These are phyloP conservation scores for Cherax destructor DNA, from an alignment of 1,140 invertebrate species.

Conservation along the genomic window DNA sequence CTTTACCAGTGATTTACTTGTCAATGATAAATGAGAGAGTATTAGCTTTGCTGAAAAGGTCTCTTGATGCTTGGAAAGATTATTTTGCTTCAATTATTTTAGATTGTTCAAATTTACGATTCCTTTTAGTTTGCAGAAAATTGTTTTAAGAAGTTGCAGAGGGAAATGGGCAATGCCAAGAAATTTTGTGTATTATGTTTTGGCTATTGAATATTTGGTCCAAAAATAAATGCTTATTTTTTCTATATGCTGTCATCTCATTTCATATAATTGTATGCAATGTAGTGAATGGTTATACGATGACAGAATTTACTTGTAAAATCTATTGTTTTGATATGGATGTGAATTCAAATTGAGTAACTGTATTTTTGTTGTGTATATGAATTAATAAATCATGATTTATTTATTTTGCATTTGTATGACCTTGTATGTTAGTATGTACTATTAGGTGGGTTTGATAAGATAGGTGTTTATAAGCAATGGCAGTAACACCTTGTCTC, in stretches of 20 bases:
- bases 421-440: background rate
- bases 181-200: background rate
- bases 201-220: background rate
- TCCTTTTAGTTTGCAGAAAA: background rate
- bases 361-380: slow-evolving; percentile 31
- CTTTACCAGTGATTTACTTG: too few species aligned
- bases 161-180: too few species aligned
- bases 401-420: background rate
- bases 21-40: too few species aligned
- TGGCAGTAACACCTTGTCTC: background rate
- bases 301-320: background rate
- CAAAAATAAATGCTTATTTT: background rate
- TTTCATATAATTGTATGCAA: background rate
- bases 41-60: too few species aligned
- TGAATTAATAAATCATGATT: slow-evolving; percentile 25
- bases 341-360: slow-evolving; percentile 8
- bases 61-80: background rate
- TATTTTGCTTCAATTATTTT: background rate
- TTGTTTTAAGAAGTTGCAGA: background rate
- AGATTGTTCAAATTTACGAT: background rate
- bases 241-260: background rate
- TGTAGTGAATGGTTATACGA: background rate
- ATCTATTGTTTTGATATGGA: slow-evolving; percentile 1
- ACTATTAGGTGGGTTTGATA: too few species aligned
- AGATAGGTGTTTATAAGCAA: background rate